Conservation (phyloP, 2,113 vertebrate genomes). For the Apteryx owenii region DNA sequence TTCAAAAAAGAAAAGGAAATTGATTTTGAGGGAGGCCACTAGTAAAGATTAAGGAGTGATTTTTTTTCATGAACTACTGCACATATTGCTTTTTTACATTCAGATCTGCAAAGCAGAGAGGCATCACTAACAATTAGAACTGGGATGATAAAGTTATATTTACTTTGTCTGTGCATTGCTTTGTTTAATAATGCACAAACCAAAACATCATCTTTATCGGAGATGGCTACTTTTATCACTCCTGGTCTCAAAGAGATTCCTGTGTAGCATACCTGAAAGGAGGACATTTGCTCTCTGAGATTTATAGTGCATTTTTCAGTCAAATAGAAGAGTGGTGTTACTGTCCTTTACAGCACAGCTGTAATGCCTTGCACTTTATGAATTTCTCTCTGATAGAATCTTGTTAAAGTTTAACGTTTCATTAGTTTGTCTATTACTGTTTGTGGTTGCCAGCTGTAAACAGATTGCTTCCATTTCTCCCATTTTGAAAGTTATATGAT, state of each 20-base stretch:
- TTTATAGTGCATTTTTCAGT: background rate
- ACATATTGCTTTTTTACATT: background rate
- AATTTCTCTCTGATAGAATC: background rate
- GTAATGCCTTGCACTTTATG: background rate
- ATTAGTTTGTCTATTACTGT: background rate
- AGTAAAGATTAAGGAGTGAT: background rate
- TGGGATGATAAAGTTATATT: background rate
- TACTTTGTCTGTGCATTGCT: background rate
- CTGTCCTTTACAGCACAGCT: background rate
- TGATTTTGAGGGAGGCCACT: background rate
- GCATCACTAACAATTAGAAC: background rate
- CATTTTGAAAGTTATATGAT: background rate
- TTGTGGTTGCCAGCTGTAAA: background rate
- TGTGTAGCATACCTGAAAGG: background rate
- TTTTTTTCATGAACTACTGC: background rate
- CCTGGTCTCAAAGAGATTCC: background rate
- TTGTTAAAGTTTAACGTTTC: background rate
- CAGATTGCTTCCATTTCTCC: background rate
- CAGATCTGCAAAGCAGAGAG: background rate
- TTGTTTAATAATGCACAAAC: background rate
- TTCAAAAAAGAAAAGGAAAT: constrained; percentile 27
- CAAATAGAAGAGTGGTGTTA: background rate
- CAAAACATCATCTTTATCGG: background rate
- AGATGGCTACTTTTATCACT: background rate
- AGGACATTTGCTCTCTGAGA: rapidly evolving